A percentile compares a stretch with the other conserved stretches of the same genome.
Conservation (phyloP, 2,888 invertebrate genomes). For the Drosophila hawaiiensis region DNA sequence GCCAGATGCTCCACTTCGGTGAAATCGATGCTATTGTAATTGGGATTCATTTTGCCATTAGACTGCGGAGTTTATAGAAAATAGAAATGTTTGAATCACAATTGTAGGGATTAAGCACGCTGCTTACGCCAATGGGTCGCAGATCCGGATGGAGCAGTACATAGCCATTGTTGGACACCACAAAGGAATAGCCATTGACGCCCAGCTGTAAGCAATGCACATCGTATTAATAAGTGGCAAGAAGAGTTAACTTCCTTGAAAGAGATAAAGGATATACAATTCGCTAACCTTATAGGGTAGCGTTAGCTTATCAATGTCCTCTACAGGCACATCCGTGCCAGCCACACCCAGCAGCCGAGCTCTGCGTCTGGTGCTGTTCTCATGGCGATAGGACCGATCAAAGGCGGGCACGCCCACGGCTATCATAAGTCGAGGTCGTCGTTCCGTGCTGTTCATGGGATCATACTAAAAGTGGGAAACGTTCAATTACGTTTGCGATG, state of each 20-base stretch:
- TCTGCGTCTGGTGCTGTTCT: constrained; percentile 73
- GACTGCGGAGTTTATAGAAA: constrained; percentile 52
- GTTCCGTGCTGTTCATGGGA: constrained; percentile 62
- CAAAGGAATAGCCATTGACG: constrained; percentile 98
- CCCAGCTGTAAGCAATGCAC: constrained; percentile 90
- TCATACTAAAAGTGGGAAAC: constrained; percentile 68
- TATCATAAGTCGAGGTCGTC: constrained; percentile 89
- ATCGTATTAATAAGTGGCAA: not conserved
- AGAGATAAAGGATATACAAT: not conserved
- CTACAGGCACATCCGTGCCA: constrained; percentile 93
- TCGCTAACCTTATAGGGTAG: constrained; percentile 93
- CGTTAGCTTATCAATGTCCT: constrained; percentile 95
- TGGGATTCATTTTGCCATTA: constrained; percentile 89
- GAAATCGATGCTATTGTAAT: constrained; percentile 98
- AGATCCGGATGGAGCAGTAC: constrained; percentile 97
- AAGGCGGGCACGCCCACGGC: constrained; percentile 97
- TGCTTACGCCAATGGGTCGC: constrained; percentile 91
- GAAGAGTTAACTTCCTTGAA: not conserved
- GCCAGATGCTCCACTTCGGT: constrained; percentile 96
- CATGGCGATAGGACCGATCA: constrained; percentile 89
- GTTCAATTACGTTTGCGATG: not conserved
- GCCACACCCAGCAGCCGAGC: constrained; percentile 97
- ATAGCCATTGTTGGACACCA: constrained; percentile 98
- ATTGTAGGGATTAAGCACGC: not conserved
- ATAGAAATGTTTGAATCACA: not conserved